Base-by-base conservation (phyloP, 2,797 vertebrate genomes). In the Leptatherina wallacei region DNA sequence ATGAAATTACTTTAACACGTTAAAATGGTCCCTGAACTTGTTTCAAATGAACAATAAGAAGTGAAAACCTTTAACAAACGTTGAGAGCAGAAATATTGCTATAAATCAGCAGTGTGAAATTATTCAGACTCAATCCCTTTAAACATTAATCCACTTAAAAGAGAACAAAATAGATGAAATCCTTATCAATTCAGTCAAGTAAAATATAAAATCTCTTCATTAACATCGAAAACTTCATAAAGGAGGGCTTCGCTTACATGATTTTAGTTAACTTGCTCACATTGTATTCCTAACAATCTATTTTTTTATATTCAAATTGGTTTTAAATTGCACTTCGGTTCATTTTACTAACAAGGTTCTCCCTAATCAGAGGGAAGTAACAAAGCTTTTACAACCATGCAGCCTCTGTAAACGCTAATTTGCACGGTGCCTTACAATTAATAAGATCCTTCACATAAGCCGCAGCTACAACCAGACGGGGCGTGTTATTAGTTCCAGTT, bases 311-410 rank as follows among this genome's bases (percentile, higher is more conserved):
- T 54, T n/a, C 22, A 67, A 67, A 72, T 59, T 1, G 0, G 47
- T 3, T 30, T 73, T 61, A 38, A 92, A 90, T 89, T 87, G 89
- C 91, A 92, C 91, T 92, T 92, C 9, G 83, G 86, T 88, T 84
- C 44, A 0, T 65, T 55, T 30, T 71, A 61, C 61, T 9, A 27
- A 7, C 11, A 22, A 69, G 14, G 38, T 56, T 59, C 60, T 61
- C 24, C 11, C 40, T 73, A 20, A 74, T 79, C 32, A 52, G 24
- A 76, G 20, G 65, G 5, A 80, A 24, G 52, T 18, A 61, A 66
- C 6, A 68, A 30, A 56, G 54, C 54, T 18, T 32, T 30, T 18
- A 32, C 27, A 56, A 6, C 14, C 29, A 16, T 30, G 14, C 12
- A 18, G 8, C 30, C 16, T 79, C 47, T 40, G 1, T 49, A 55